A percentile compares a stretch with the other conserved stretches of the same genome.
These are phyloP conservation scores for Marasmarcha lunaedactyla DNA, from an alignment of 2,888 invertebrate genomes.

Conservation along the genomic window DNA sequence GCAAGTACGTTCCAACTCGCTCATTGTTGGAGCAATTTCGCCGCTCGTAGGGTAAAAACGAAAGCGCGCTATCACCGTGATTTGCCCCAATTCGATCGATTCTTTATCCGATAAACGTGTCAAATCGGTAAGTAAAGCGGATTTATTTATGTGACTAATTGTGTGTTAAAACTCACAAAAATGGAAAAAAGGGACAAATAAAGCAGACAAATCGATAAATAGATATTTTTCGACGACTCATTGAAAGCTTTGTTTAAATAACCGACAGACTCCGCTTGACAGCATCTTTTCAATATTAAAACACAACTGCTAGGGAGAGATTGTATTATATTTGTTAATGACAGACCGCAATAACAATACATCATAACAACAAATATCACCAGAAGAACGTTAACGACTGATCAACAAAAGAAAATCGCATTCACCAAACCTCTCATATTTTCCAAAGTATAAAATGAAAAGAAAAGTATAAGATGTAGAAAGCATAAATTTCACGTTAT, in stretches of 20 bases:
- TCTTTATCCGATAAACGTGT: conserved; percentile 35
- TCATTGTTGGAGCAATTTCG: conserved; percentile 47
- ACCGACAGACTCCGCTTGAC: too few species aligned
- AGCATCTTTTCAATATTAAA: too few species aligned
- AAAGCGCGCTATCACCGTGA: conserved; percentile 43
- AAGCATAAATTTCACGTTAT: conserved; percentile 38
- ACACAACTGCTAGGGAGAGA: too few species aligned
- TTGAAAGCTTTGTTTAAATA: neutral
- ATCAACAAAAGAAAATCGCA: too few species aligned
- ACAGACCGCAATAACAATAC: too few species aligned
- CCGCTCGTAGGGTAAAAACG: conserved; percentile 41
- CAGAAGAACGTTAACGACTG: too few species aligned
- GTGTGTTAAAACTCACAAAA: conserved; percentile 9
- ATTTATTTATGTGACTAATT: conserved; percentile 20
- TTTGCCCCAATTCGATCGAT: conserved; percentile 24
- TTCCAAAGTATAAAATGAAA: too few species aligned
- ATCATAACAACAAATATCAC: too few species aligned
- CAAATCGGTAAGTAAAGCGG: conserved; percentile 23
- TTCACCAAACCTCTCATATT: too few species aligned
- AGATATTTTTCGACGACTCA: neutral
- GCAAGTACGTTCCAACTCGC: conserved; percentile 30
- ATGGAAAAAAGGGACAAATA: neutral
- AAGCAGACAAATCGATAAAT: too few species aligned
- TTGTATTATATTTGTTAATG: too few species aligned
- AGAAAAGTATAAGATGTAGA: conserved; percentile 22